These are phyloP conservation scores for Hystrix cristata DNA, from an alignment of 2,113 vertebrate genomes.

Conservation along the genomic window DNA sequence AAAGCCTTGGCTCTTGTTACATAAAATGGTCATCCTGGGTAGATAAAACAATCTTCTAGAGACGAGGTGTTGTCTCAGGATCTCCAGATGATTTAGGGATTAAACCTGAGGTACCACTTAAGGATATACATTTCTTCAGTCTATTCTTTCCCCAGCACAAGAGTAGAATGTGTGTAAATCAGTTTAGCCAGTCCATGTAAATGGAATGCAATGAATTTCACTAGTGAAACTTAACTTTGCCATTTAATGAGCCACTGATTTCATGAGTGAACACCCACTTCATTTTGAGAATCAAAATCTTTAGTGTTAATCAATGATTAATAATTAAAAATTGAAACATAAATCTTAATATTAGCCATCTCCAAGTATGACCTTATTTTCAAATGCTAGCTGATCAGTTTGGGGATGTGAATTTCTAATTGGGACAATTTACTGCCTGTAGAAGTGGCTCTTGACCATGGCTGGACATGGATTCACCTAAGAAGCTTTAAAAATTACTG, in stretches of 20 bases:
- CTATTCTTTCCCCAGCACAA: not conserved
- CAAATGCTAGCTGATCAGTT: not conserved
- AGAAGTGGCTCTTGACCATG: not conserved
- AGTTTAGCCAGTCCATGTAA: not conserved
- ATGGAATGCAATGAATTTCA: not conserved
- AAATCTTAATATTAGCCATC: not conserved
- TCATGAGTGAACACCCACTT: not conserved
- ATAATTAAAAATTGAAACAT: not conserved
- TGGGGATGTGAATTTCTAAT: constrained; percentile 7
- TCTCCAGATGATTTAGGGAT: not conserved
- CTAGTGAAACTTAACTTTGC: not conserved
- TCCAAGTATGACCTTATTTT: not conserved
- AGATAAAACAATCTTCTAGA: constrained; percentile 47
- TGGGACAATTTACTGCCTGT: not conserved
- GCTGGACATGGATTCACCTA: not conserved
- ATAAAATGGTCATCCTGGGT: not conserved
- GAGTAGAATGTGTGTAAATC: not conserved
- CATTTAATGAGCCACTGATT: not conserved
- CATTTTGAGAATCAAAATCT: not conserved
- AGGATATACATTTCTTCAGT: not conserved
- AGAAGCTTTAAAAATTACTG: not conserved
- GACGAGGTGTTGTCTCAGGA: constrained; percentile 17
- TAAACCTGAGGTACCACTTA: not conserved
- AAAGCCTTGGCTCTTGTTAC: not conserved
- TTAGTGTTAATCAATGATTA: constrained; percentile 26